Evolutionary conservation across 1,140 invertebrate species (phyloP), one percentile per base, ranked within the genome.

Genomic region (Cyrtorhinus lividipennis): DNA sequence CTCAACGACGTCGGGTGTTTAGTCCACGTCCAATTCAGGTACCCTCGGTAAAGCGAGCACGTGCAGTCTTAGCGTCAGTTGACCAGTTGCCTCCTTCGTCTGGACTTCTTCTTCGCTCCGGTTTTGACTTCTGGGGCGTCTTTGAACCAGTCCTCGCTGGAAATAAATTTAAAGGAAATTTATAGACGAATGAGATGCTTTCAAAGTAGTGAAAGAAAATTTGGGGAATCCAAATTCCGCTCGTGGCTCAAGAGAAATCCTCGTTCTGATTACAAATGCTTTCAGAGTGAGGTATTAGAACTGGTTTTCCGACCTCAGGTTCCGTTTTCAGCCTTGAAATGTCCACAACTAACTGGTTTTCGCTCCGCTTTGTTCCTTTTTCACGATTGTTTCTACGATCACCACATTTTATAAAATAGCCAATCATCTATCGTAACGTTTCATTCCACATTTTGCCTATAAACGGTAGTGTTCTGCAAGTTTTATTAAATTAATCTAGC

Each of bases 131-230:
- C 63, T 26, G 75, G 73, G 59, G 81, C 77, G 53, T 89, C 85
- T 74, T 88, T 89, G 79, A 87, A 90, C 87, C 88, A 90, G 70
- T 90, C 86, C 80, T 88, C 85, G 71, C 87, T 88, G 76, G 57
- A 81, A 80, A 70, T 45, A 63, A 67, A 38, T 8, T 8, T 38
- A 38, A 38, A 38, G 15, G 15, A 38, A 71, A 70, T 68, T 62
- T 18, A 61, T 5, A 62, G 23, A 30, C 15, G 2, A 48, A 30
- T 20, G n/a, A 56, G 13, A 15, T 18, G 2, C 24, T 5, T 23
- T n/a, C 27, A 2, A 46, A 57, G 5, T 59, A 1, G n/a, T 44
- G 20, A 27, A 20, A 38, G 30, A 38, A 38, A 38, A 5, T 8
- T 8, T 15, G 30, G 30, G 15, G 30, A 38, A 8, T 38, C n/a